Conservation (phyloP, 1,140 invertebrate genomes). For the Lasioglossum baleicum region DNA sequence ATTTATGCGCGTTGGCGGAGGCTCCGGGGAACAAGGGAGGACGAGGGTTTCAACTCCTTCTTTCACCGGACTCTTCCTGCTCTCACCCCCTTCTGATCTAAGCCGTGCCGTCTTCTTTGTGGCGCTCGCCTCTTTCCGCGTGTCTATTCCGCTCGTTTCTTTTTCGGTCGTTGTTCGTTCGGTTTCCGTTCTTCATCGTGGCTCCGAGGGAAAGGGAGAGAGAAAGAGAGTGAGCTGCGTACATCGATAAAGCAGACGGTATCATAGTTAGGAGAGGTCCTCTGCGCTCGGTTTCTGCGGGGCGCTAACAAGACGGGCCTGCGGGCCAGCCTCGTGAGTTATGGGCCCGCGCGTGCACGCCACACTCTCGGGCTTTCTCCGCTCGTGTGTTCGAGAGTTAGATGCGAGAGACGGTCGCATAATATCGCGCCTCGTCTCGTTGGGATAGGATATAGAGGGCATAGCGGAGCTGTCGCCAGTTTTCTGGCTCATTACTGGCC, state of each 20-base stretch:
- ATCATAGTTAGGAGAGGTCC: conserved; percentile 65
- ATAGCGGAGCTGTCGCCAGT: conserved; percentile 78
- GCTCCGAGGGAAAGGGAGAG: background rate
- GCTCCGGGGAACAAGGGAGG: conserved; percentile 3
- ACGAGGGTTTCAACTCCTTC: background rate
- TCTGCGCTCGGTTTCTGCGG: conserved; percentile 61
- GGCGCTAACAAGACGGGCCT: conserved; percentile 72
- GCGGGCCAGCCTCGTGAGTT: conserved; percentile 69
- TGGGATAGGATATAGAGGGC: conserved; percentile 68
- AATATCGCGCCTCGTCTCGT: conserved; percentile 66
- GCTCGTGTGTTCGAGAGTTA: conserved; percentile 16
- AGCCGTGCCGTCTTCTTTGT: background rate
- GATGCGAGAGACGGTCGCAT: conserved; percentile 37
- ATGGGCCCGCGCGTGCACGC: conserved; percentile 66
- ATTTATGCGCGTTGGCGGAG: conserved; percentile 68
- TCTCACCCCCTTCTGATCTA: background rate
- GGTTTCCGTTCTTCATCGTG: conserved; percentile 5
- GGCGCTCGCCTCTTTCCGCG: background rate
- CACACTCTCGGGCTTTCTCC: conserved; percentile 11
- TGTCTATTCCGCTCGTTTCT: conserved; percentile 16
- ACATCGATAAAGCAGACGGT: conserved; percentile 55
- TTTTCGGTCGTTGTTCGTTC: background rate
- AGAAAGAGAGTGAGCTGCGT: conserved; percentile 6
- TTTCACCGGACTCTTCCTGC: background rate
- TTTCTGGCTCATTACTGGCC: conserved; percentile 79